Conservation (phyloP, 2,113 vertebrate species). For the Oceanites oceanicus region DNA sequence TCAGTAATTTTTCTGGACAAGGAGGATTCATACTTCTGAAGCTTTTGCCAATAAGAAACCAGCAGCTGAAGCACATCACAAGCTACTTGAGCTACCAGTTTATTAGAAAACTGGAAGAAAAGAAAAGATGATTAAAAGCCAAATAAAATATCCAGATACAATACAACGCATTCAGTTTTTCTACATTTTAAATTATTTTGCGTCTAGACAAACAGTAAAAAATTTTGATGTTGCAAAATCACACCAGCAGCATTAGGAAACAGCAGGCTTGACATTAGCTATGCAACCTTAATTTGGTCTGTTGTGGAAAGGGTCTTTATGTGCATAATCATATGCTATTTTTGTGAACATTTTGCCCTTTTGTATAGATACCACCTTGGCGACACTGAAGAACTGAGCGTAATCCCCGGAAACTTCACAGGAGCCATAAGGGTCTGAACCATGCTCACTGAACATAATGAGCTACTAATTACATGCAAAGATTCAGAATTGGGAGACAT, state of each 20-base stretch:
- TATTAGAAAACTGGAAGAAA: slow-evolving; percentile 88
- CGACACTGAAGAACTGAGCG: not conserved
- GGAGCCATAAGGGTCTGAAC: not conserved
- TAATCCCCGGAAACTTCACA: not conserved
- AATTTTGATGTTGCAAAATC: accelerated
- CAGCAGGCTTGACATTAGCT: not conserved
- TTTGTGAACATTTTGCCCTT: not conserved
- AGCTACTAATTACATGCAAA: not conserved
- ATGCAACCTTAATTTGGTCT: accelerated
- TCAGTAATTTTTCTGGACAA: slow-evolving; percentile 93
- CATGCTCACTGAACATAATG: not conserved
- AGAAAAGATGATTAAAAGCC: slow-evolving; percentile 3
- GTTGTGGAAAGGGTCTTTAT: not conserved
- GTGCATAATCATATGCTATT: not conserved
- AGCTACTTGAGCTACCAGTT: slow-evolving; percentile 89
- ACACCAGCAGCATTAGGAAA: not conserved
- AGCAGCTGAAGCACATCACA: slow-evolving; percentile 94
- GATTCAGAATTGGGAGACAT: not conserved
- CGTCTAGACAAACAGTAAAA: not conserved
- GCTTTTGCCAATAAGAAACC: slow-evolving; percentile 91
- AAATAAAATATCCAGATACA: not conserved
- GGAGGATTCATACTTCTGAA: slow-evolving; percentile 83
- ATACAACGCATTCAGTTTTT: not conserved
- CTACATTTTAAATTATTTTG: not conserved
- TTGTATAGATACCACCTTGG: not conserved